Evolutionary conservation across 1,140 invertebrate species (phyloP).

Genomic region (Drosophila aff.): DNA sequence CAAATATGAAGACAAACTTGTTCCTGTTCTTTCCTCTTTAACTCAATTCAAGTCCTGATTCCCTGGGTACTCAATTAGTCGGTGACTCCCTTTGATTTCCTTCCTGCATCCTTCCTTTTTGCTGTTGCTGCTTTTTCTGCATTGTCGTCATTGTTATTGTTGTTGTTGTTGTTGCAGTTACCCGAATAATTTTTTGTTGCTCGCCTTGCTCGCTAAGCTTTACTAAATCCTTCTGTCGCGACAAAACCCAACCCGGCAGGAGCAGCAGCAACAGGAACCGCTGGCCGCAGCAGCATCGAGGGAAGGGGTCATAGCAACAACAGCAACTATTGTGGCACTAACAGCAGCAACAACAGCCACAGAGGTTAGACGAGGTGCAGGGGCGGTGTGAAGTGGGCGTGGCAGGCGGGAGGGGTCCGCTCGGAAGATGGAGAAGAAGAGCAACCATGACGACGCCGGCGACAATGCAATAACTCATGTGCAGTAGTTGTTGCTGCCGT

Average conservation of each 20-base stretch:
- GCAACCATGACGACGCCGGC: slow-evolving; percentile 54
- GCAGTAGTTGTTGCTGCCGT: slow-evolving; percentile 46
- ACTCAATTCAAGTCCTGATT: not conserved
- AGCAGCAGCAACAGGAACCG: slow-evolving; percentile 29
- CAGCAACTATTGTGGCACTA: slow-evolving; percentile 9
- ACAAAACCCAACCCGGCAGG: slow-evolving; percentile 51
- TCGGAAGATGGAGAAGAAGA: slow-evolving; percentile 25
- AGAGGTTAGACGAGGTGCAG: slow-evolving; percentile 21
- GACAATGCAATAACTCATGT: slow-evolving; percentile 79
- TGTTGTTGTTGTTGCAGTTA: slow-evolving; percentile 8
- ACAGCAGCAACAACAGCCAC: slow-evolving; percentile 10
- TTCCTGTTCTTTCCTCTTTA: not conserved
- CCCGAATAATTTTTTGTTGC: slow-evolving; percentile 47
- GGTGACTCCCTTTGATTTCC: slow-evolving; percentile 15
- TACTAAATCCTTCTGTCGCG: slow-evolving; percentile 73
- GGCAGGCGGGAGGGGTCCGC: not conserved
- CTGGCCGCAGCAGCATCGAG: slow-evolving; percentile 36
- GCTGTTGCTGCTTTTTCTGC: slow-evolving; percentile 1
- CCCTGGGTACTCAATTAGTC: slow-evolving; percentile 27
- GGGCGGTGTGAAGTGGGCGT: slow-evolving; percentile 13
- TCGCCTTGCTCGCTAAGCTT: slow-evolving; percentile 60
- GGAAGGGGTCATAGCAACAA: not conserved
- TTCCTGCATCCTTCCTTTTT: slow-evolving; percentile 16
- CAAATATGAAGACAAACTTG: no score
- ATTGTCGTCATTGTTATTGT: not conserved